Percentiles rank a stretch among this genome's conserved stretches.
Conservation (phyloP, 2,888 invertebrate species). For the Frankliniella intonsa region DNA sequence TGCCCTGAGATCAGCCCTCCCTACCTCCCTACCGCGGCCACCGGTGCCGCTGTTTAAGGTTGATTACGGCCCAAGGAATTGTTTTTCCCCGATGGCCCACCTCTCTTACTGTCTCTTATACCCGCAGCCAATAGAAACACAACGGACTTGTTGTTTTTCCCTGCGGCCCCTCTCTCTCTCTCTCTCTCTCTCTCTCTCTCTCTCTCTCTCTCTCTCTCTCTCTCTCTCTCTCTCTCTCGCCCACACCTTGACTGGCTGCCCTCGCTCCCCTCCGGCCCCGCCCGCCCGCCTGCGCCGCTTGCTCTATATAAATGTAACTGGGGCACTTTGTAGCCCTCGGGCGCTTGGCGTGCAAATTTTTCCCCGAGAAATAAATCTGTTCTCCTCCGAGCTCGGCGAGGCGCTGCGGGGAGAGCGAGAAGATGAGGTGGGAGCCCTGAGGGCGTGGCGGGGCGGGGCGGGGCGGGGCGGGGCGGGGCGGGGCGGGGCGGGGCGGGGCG, state of each 20-base stretch:
- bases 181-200: neutral
- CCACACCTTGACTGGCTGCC: neutral
- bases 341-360: neutral
- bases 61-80: too few relatives aligned
- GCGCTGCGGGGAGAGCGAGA: neutral
- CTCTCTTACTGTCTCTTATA: too few relatives aligned
- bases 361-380: conserved; percentile 15
- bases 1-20: neutral
- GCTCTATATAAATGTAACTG: neutral
- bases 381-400: neutral
- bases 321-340: neutral
- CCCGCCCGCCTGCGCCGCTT: neutral
- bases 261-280: neutral
- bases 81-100: too few relatives aligned
- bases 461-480: neutral
- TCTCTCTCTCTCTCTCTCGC: neutral
- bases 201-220: neutral
- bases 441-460: neutral
- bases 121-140: neutral
- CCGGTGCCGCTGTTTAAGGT: neutral
- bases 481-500: neutral
- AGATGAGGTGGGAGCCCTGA: neutral
- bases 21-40: neutral
- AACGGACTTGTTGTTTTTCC: neutral
- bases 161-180: neutral